A percentile compares a stretch with the other conserved stretches of the same genome.
Conservation (phyloP, 1,140 invertebrate species). For the Listronotus oregonensis region DNA sequence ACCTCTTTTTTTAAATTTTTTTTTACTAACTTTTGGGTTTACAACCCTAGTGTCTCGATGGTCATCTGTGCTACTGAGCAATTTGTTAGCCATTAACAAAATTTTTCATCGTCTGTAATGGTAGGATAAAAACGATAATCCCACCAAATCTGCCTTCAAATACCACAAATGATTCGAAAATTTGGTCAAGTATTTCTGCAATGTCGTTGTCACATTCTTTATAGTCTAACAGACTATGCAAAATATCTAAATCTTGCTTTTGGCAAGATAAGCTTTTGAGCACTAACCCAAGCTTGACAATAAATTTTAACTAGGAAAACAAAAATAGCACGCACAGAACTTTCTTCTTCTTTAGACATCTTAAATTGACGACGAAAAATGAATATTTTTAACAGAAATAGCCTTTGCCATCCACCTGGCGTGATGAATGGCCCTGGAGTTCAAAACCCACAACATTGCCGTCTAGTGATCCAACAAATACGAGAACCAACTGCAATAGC, state of each 20-base stretch:
- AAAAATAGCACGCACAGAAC: background rate
- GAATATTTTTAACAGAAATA: conserved; percentile 52
- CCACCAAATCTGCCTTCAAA: too few species aligned
- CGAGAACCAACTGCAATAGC: conserved; percentile 40
- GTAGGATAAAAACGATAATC: too few species aligned
- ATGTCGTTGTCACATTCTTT: too few species aligned
- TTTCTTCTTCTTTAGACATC: background rate
- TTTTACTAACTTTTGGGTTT: too few species aligned
- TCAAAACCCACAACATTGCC: conserved; percentile 23
- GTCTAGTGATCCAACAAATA: conserved; percentile 38
- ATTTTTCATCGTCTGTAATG: too few species aligned
- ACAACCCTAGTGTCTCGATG: too few species aligned
- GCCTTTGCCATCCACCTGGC: conserved; percentile 55
- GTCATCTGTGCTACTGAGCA: too few species aligned
- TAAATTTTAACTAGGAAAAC: background rate
- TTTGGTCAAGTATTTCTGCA: too few species aligned
- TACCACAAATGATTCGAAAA: too few species aligned
- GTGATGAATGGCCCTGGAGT: conserved; percentile 51
- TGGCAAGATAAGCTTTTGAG: background rate
- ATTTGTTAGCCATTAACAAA: too few species aligned
- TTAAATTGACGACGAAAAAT: conserved; percentile 45
- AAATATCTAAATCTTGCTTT: background rate
- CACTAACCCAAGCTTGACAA: background rate
- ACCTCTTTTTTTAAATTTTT: too few species aligned
- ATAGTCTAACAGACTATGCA: too few species aligned